Base-by-base conservation (phyloP, 2,888 invertebrate genomes). In the Lasioglossum pauxillum region DNA sequence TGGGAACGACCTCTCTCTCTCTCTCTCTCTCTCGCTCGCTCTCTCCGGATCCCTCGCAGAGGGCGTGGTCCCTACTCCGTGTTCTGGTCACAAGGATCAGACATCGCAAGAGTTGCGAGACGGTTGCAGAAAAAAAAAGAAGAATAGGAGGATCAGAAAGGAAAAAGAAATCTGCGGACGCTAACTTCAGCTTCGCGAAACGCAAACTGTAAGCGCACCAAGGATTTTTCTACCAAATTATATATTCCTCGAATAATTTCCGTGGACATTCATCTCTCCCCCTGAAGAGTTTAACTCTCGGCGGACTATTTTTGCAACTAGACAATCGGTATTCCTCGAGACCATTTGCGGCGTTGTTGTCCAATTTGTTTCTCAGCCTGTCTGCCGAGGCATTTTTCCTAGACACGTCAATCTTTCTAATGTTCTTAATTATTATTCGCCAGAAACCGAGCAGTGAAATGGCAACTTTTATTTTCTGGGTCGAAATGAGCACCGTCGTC, bases 41-140 rank as follows among this genome's bases (percentile, higher is more conserved):
- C n/a, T n/a, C 57, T n/a, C 57, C n/a, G 23, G n/a, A 57, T n/a
- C 57, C n/a, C 19, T 31, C 49, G 27, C 8, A 3, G 19, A 80
- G 87, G 88, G 87, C 87, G 88, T 91, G 88, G 89, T 64, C 69
- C 49, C 10, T 38, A 12, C 41, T 31, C 12, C 78, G 31, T 67
- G 64, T 78, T 73, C 71, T 19, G 80, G 73, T 69, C 46, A 44
- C 7, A 19, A 38, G 44, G 49, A 64, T n/a, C 8, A 35, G 67
- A 23, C n/a, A 46, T 44, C 46, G 49, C 14, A 19, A 64, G 46
- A 77, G 60, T n/a, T 49, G 35, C 46, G 49, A 35, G 49, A 77
- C 46, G 46, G 67, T 60, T 57, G 35, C 64, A 8, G 8, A 19
- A 64, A 60, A 60, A 27, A 64, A 53, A 23, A 53, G 64, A 3